Evolutionary conservation across 2,797 vertebrate genomes (phyloP), one percentile per base, ranked within the genome.

Genomic region (Melanotaenia parkinsoni): DNA sequence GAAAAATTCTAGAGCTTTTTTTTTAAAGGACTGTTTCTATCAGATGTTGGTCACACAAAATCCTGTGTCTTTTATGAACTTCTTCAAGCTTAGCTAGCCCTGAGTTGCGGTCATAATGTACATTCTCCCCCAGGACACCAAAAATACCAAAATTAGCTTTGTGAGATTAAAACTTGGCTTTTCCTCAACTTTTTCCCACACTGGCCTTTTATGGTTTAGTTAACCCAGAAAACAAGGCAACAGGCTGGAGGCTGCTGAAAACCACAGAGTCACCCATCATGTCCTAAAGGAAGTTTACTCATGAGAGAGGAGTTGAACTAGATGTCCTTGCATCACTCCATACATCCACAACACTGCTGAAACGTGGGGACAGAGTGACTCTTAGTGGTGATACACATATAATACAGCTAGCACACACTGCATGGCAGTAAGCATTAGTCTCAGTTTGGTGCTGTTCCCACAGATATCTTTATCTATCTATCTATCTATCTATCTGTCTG

Each of bases 181-280:
- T 54, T 63, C 43, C 63, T 70, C 32, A 47, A 70, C 18, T 58
- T 77, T 72, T 77, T 32, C 67, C 30, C 28, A 61, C 20, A 11
- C 57, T n/a, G 54, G 37, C 32, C 50, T 63, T 67, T 38, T 18
- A 18, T 28, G 53, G 70, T 73, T 79, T 63, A 72, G 33, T 59
- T 60, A 72, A 65, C 71, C 79, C 10, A 71, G 64, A 58, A 47
- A 70, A 72, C 11, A 64, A 67, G 28, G 45, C 14, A 76, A 58
- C 10, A 65, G 62, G 64, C 62, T 80, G 0, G 1, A 67, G 63
- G 83, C 51, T 11, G 22, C 28, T 3, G 71, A 70, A 72, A 80
- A 77, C 68, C 22, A 69, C 63, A 70, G 76, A 85, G 79, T 81
- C 79, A 86, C 62, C 60, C 60, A 43, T 62, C n/a, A 38, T 43